These are phyloP conservation scores for Serranochromis macrocephalus DNA, from an alignment of 2,113 vertebrate species.

Conservation along the genomic window DNA sequence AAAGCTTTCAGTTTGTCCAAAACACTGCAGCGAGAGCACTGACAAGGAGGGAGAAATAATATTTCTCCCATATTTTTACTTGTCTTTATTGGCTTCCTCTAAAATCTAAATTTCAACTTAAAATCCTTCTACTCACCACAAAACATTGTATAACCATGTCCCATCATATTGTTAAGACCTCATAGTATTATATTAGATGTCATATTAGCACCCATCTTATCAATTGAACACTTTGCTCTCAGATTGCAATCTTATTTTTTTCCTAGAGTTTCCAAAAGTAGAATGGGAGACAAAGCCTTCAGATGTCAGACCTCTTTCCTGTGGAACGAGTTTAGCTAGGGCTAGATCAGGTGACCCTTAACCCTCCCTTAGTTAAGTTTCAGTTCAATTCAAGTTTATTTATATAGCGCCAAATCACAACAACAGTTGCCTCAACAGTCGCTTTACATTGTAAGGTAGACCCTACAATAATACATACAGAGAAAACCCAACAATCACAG, in stretches of 20 bases:
- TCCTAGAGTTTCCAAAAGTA: not conserved
- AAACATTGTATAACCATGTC: not conserved
- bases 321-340: not conserved
- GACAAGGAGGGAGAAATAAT: fast-evolving
- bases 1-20: not conserved
- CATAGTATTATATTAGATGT: not conserved
- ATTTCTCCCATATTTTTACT: not conserved
- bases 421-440: not conserved
- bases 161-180: not conserved
- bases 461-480: not conserved
- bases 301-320: not conserved
- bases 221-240: not conserved
- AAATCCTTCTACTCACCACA: not conserved
- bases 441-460: not conserved
- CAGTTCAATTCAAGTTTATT: not conserved
- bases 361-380: not conserved
- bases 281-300: not conserved
- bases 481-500: not conserved
- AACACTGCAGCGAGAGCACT: fast-evolving
- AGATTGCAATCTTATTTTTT: fast-evolving
- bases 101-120: not conserved
- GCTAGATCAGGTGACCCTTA: not conserved
- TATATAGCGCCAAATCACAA: not conserved
- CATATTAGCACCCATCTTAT: not conserved
- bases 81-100: not conserved